Conservation (phyloP, 2,888 invertebrate genomes). For the Heliothis peltigera region DNA sequence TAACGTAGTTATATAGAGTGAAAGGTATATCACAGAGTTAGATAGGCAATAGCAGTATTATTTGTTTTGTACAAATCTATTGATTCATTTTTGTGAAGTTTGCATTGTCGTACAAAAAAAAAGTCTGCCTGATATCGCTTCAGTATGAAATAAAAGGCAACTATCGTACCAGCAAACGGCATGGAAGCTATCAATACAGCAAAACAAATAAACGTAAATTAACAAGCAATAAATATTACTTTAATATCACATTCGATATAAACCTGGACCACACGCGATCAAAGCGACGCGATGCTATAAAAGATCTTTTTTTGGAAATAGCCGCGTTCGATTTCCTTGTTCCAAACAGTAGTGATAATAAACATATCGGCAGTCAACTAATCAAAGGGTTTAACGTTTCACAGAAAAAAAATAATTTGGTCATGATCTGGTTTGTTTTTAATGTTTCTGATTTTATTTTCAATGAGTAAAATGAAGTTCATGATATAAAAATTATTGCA, state of each 20-base stretch:
- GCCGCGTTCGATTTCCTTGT: constrained; percentile 77
- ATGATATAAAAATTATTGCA: no score
- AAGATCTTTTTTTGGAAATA: constrained; percentile 82
- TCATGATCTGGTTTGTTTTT: constrained; percentile 59
- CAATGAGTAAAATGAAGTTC: no score
- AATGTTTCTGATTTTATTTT: constrained; percentile 26
- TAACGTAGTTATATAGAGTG: not conserved
- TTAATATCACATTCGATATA: constrained; percentile 66
- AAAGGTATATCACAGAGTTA: no score
- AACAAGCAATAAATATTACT: constrained; percentile 58
- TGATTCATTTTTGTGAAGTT: no score
- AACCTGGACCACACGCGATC: constrained; percentile 85
- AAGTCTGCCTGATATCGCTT: no score
- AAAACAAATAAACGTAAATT: constrained; percentile 49
- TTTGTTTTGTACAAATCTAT: no score
- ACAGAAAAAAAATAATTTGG: constrained; percentile 72
- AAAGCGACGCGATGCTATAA: constrained; percentile 80
- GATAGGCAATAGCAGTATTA: no score
- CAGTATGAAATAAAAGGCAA: not conserved
- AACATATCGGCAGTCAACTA: constrained; percentile 83
- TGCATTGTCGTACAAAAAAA: no score
- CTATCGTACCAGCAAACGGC: constrained; percentile 21
- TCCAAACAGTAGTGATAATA: constrained; percentile 81
- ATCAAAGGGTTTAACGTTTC: constrained; percentile 78
- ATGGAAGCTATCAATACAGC: constrained; percentile 51